phyloP scores from a whole-genome alignment of 2,797 vertebrate species.

The Xenops minutus region DNA sequence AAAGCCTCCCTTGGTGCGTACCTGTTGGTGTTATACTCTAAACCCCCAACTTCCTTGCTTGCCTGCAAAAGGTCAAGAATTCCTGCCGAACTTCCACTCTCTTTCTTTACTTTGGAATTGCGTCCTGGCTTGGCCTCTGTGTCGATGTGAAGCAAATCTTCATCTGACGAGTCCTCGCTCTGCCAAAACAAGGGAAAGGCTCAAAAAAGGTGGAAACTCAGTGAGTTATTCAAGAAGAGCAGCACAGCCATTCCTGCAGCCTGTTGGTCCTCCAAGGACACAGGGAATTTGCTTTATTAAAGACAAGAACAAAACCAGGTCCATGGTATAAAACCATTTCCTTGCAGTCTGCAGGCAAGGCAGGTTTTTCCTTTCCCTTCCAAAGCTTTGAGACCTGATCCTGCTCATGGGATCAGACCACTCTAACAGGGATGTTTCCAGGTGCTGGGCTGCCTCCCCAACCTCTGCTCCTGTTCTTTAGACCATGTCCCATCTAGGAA shows the following conservation, averaged over 20 bases:
- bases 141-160: constrained; percentile 96
- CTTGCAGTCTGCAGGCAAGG: background rate
- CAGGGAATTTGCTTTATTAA: background rate
- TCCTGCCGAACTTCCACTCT: constrained; percentile 87
- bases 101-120: constrained; percentile 93
- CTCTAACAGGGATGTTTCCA: background rate
- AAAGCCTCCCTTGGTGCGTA: constrained; percentile 62
- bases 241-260: background rate
- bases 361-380: background rate
- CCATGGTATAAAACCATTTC: background rate
- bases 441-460: background rate
- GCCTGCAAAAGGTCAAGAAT: constrained; percentile 97
- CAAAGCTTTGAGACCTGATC: background rate
- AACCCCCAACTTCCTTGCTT: constrained; percentile 96
- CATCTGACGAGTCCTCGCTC: constrained; percentile 90
- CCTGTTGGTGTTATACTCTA: constrained; percentile 97
- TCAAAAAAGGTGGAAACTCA: background rate
- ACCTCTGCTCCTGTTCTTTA: background rate
- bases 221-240: background rate
- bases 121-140: constrained; percentile 85
- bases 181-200: constrained; percentile 45
- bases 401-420: background rate
- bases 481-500: background rate
- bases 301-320: background rate
- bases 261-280: background rate